phyloP scores from a whole-genome alignment of 1,140 invertebrate species.

The Drepana arcuata region DNA sequence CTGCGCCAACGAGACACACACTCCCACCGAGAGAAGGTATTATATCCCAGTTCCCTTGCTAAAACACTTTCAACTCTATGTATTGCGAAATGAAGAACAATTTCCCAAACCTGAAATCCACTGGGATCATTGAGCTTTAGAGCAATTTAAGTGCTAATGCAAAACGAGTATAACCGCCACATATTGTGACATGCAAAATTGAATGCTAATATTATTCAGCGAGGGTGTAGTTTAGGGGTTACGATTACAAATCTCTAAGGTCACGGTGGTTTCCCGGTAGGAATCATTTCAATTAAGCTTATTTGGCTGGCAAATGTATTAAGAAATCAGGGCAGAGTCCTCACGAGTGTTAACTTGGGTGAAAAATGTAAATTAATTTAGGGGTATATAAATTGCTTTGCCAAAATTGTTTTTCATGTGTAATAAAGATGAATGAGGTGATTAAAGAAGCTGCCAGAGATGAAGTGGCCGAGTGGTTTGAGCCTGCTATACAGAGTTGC shows the following conservation, averaged over 20 bases:
- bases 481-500: no score
- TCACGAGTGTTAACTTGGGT: no score
- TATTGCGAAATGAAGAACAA: background rate
- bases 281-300: slow-evolving; percentile 61
- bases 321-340: slow-evolving; percentile 50
- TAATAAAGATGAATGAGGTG: no score
- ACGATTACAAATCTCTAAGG: slow-evolving; percentile 15
- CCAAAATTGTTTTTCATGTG: no score
- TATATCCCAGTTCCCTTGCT: slow-evolving; percentile 12
- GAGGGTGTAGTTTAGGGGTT: background rate
- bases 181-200: slow-evolving; percentile 9
- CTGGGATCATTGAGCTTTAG: slow-evolving; percentile 63
- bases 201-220: slow-evolving; percentile 4
- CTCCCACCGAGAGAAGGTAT: slow-evolving; percentile 15
- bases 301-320: slow-evolving; percentile 53
- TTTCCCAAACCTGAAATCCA: background rate
- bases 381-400: no score
- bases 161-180: slow-evolving; percentile 27
- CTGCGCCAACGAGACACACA: slow-evolving; percentile 28
- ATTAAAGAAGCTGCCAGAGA: no score
- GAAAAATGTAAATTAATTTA: no score
- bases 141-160: slow-evolving; percentile 37
- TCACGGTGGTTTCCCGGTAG: slow-evolving; percentile 56
- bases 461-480: no score
- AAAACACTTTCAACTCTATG: slow-evolving; percentile 22